Evolutionary conservation across 2,888 invertebrate genomes (phyloP), one percentile per base, ranked within the genome.

Genomic region (Plebejus argus): DNA sequence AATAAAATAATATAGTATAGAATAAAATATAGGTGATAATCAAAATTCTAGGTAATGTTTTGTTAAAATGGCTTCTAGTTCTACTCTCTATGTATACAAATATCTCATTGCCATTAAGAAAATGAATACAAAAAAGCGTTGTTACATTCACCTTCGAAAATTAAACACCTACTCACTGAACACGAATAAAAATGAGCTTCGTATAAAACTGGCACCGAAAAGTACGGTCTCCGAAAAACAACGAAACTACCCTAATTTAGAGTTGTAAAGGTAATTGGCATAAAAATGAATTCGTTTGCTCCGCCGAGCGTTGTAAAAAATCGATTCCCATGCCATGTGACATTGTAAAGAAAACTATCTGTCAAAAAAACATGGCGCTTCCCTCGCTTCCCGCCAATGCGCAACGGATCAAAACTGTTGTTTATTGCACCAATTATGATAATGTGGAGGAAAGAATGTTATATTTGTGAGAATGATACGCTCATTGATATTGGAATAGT

Each of bases 291-390:
- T 61, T 78, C 76, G 79, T 79, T 80, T 80, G 81, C 81, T 78
- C 79, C 70, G 74, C 15, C 66, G 66, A 20, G 49, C 58, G n/a
- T 78, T 49, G 61, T 70, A 58, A 49, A 53, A 74, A 74, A 77
- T 79, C 81, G 76, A 80, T 82, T 82, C 81, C 79, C 81, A 81
- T 79, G 81, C 79, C 79, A 77, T 78, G 81, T 78, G 76, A 78
- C 79, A 78, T 79, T 76, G 78, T 74, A 75, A 33, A 79, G 80
- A 66, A 66, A 66, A 23, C 74, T 74, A 74, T 20, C 78, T 70
- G 79, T 78, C 78, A 78, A 71, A 61, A 70, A 23, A 18, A 49
- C 76, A 76, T 70, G 77, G 70, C 74, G 76, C 76, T 76, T 76
- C 78, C 78, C 80, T 77, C 78, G 76, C 76, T 77, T 76, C 78